Conservation (phyloP, 2,888 invertebrate species). For the Drosophila rellima region DNA sequence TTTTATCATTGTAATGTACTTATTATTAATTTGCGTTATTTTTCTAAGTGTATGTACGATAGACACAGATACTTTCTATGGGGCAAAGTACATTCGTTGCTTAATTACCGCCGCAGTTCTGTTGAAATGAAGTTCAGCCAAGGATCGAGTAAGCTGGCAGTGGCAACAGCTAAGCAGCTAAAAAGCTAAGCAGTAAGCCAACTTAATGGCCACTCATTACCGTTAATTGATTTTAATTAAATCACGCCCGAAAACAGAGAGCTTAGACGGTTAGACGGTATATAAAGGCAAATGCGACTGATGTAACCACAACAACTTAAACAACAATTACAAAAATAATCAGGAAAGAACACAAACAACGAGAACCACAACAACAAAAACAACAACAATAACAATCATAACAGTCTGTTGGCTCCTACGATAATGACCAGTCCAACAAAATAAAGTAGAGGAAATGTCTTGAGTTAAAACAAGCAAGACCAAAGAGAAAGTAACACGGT, state of each 20-base stretch:
- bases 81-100: constrained; percentile 7
- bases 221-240: constrained; percentile 86
- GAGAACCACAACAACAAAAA: constrained; percentile 25
- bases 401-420: constrained; percentile 24
- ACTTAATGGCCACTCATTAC: constrained; percentile 85
- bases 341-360: constrained; percentile 55
- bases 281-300: constrained; percentile 61
- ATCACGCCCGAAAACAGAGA: constrained; percentile 80
- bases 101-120: constrained; percentile 46
- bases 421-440: constrained; percentile 48
- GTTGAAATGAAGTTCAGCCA: constrained; percentile 36
- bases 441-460: constrained; percentile 67
- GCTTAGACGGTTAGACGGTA: constrained; percentile 52
- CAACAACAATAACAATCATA: constrained; percentile 30
- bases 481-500: constrained; percentile 6
- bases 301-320: constrained; percentile 78
- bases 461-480: constrained; percentile 51
- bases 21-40: not conserved
- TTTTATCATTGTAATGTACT: no score
- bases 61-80: not conserved
- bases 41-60: not conserved
- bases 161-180: constrained; percentile 32
- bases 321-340: constrained; percentile 77
- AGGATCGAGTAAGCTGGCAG: constrained; percentile 8
- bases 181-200: constrained; percentile 57